Percentiles rank a stretch among this genome's conserved stretches.
Evolutionary conservation across 2,113 vertebrate genomes (phyloP).

Genomic region (Lichenostomus cassidix): DNA sequence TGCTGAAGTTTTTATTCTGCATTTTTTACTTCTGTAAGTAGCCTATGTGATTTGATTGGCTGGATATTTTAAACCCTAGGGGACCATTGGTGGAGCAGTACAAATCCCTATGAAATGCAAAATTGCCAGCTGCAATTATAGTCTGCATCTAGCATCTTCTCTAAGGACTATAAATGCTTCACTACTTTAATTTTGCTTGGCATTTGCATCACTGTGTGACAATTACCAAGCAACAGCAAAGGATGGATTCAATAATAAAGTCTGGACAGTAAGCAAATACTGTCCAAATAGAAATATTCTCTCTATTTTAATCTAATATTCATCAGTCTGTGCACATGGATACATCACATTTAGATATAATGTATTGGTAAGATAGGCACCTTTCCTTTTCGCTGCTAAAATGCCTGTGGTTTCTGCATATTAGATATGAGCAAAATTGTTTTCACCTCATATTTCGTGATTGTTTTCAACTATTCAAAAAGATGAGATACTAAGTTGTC

Average conservation of each 20-base stretch:
- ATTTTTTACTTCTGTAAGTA: constrained; percentile 47
- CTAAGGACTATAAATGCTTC: constrained; percentile 25
- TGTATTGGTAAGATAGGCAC: background rate
- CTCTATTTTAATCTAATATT: background rate
- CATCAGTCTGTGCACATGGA: background rate
- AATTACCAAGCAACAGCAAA: background rate
- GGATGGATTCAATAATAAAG: background rate
- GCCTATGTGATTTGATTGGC: background rate
- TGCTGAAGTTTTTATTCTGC: constrained; percentile 33
- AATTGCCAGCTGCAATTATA: constrained; percentile 48
- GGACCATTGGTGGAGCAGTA: constrained; percentile 17
- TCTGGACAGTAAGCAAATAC: background rate
- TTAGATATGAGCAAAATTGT: background rate
- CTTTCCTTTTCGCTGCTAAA: background rate
- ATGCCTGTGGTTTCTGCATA: background rate
- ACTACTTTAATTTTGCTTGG: constrained; percentile 23
- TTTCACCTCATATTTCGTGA: background rate
- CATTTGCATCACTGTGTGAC: constrained; percentile 3
- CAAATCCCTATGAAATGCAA: constrained; percentile 49
- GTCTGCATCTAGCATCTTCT: constrained; percentile 31
- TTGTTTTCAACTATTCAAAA: background rate
- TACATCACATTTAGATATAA: background rate
- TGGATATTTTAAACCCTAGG: constrained; percentile 38
- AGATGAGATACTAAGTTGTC: background rate
- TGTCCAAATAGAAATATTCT: background rate